Base-by-base conservation (phyloP, 2,797 vertebrate species). In the Scleropages formosus region DNA sequence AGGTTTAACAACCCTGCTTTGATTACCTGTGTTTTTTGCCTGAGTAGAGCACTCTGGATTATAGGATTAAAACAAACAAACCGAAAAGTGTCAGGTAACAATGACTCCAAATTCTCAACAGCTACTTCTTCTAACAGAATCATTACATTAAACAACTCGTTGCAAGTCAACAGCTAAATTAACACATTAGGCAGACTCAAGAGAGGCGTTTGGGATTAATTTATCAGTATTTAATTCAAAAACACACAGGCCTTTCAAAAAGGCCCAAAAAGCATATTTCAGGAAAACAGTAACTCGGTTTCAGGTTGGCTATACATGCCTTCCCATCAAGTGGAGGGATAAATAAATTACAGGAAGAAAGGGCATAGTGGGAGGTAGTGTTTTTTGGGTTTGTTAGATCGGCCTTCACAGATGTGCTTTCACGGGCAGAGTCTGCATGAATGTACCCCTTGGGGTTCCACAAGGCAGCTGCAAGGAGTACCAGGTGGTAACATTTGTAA, bases 401-500 rank as follows among this genome's bases (percentile, higher is more conserved):
- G 20, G 58, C 31, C 61, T 31, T 16, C 18, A n/a, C 46, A 56
- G 68, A 8, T 0, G 74, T 53, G 49, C 72, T 72, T 75, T 67
- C 71, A 73, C 53, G 67, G 27, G 31, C 39, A 64, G 22, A 59
- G 46, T 22, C 47, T 6, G 39, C 51, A 51, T 27, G 61, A 18
- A 59, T 53, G 27, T 22, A 65, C 73, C 47, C 59, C 47, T 76
- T 10, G 59, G 51, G 71, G 75, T 79, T 15, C 0, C 26, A 65
- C 72, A 31, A 18, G 44, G 75, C 72, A 63, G 66, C 77, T 80
- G 16, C 2, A 62, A 53, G 72, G 75, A 51, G 71, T 27, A 77
- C 81, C 81, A 84, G 84, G 80, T 82, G 84, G 80, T 63, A 18
- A 75, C 62, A 62, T 47, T 61, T 31, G 27, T 49, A 63, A n/a